phyloP scores from a whole-genome alignment of 2,888 invertebrate species.

The Hipparchia semele region DNA sequence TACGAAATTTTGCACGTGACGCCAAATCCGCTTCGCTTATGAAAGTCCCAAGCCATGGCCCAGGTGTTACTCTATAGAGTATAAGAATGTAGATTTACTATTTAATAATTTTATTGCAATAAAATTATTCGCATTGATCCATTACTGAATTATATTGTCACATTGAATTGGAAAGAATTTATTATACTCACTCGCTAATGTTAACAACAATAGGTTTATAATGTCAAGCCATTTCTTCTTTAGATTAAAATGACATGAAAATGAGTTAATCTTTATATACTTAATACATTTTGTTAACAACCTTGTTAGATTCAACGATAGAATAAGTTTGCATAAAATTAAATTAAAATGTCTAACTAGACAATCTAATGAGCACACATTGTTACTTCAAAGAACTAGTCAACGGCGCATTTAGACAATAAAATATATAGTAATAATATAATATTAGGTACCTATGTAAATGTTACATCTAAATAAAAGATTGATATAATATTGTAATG shows the following conservation, averaged over 20 bases:
- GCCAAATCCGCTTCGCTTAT: background rate
- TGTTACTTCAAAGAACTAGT: no score
- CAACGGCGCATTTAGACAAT: no score
- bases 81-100: background rate
- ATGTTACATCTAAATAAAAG: no score
- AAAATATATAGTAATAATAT: no score
- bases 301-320: no score
- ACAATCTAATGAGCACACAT: no score
- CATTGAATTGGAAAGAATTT: slow-evolving; percentile 1
- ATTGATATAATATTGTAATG: no score
- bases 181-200: background rate
- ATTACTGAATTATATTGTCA: background rate
- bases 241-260: background rate
- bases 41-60: background rate
- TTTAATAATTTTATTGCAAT: background rate
- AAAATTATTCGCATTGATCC: background rate
- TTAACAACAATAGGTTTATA: background rate
- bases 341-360: no score
- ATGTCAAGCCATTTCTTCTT: background rate
- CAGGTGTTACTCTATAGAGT: background rate
- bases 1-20: background rate
- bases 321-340: no score
- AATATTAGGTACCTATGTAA: no score
- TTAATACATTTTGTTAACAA: no score
- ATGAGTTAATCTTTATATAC: no score